A percentile compares a stretch with the other conserved stretches of the same genome.
phyloP scores from a whole-genome alignment of 2,797 vertebrate genomes.

The Gymnothorax javanicus region DNA sequence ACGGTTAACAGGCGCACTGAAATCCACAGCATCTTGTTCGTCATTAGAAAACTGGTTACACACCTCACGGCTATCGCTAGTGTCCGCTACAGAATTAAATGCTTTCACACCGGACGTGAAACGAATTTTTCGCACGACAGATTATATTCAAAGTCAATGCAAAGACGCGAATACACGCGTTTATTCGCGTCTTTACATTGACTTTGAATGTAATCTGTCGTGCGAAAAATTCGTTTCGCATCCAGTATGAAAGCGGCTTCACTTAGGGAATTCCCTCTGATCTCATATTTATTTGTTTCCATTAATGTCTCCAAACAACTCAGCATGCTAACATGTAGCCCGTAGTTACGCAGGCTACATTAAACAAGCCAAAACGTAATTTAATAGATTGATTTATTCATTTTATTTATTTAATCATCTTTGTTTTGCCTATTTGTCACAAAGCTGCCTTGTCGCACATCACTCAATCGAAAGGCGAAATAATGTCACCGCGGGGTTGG shows the following conservation, averaged over 20 bases:
- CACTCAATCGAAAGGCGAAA: background rate
- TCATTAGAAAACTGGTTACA: background rate
- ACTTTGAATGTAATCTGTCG: too few relatives aligned
- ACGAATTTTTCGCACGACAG: too few relatives aligned
- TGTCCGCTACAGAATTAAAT: slow-evolving; percentile 57
- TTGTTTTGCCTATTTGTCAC: background rate
- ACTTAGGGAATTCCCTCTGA: slow-evolving; percentile 77
- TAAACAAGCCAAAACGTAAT: background rate
- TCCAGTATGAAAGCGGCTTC: too few relatives aligned
- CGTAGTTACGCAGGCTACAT: background rate
- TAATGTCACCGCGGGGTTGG: background rate
- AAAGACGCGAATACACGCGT: too few relatives aligned
- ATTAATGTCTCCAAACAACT: background rate
- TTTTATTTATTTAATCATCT: background rate
- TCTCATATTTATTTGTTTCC: slow-evolving; percentile 40
- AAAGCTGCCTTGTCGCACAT: background rate
- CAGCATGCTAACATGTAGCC: background rate
- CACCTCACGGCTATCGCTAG: background rate
- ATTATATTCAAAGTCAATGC: too few relatives aligned
- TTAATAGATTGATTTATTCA: background rate
- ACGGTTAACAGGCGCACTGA: background rate
- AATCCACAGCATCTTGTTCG: background rate
- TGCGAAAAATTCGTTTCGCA: too few relatives aligned
- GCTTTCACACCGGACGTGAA: too few relatives aligned
- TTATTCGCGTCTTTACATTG: too few relatives aligned